phyloP scores from a whole-genome alignment of 2,888 invertebrate species.

The Capitulum mitella region DNA sequence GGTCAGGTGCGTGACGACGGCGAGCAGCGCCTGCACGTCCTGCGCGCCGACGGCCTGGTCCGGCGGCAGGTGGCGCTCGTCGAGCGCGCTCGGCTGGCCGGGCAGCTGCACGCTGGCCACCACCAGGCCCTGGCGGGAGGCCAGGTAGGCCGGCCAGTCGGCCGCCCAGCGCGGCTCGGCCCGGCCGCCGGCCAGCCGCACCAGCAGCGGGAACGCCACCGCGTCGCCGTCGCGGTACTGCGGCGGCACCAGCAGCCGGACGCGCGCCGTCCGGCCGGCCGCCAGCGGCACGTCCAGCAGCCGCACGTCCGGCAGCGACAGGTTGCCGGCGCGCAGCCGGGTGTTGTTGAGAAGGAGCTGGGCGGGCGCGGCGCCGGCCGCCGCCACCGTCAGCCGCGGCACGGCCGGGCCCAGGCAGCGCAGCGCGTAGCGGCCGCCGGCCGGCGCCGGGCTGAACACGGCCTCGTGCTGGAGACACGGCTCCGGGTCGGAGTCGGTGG shows the following conservation, averaged over 20 bases:
- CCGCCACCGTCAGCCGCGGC: slow-evolving; percentile 56
- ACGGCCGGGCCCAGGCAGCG: slow-evolving; percentile 87
- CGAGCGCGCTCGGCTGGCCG: slow-evolving; percentile 70
- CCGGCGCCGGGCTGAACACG: slow-evolving; percentile 35
- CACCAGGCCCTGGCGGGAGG: slow-evolving; percentile 83
- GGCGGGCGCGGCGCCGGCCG: slow-evolving; percentile 8
- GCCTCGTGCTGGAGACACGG: slow-evolving; percentile 12
- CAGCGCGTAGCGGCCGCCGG: slow-evolving; percentile 64
- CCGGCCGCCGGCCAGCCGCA: neutral
- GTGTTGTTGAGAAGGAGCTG: slow-evolving; percentile 64
- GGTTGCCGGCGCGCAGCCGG: slow-evolving; percentile 59
- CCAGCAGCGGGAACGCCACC: neutral
- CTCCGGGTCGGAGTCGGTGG: slow-evolving; percentile 16
- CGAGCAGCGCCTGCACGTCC: slow-evolving; percentile 75
- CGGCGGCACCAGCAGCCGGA: slow-evolving; percentile 78
- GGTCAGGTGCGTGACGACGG: slow-evolving; percentile 59
- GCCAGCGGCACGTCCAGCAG: slow-evolving; percentile 78
- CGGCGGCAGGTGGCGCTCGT: slow-evolving; percentile 53
- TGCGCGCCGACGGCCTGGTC: slow-evolving; percentile 78
- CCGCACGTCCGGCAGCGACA: slow-evolving; percentile 72
- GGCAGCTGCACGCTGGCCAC: slow-evolving; percentile 57
- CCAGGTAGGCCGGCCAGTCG: slow-evolving; percentile 90
- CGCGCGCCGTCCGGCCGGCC: slow-evolving; percentile 78
- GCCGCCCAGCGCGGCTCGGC: slow-evolving; percentile 46
- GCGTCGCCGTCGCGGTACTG: neutral